Conservation (phyloP, 2,888 invertebrate genomes). For the Volucella inanis region DNA sequence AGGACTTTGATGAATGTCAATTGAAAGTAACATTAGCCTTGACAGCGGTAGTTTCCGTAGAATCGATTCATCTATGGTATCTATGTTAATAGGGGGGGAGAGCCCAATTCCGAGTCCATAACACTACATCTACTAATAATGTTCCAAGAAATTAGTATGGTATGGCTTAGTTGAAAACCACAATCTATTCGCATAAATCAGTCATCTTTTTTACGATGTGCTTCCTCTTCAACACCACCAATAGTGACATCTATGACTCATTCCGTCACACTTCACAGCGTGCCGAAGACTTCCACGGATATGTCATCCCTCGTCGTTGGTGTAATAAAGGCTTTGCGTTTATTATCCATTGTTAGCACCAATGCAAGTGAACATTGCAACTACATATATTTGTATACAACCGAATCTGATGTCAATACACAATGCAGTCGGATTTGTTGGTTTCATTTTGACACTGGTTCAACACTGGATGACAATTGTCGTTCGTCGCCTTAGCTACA, state of each 20-base stretch:
- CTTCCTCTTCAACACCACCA: background rate
- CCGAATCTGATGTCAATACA: background rate
- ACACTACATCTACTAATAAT: background rate
- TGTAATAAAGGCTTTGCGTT: conserved; percentile 29
- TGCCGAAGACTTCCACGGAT: conserved; percentile 19
- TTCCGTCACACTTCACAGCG: conserved; percentile 26
- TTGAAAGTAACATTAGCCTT: conserved; percentile 4
- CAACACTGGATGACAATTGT: conserved; percentile 62
- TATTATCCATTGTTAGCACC: conserved; percentile 50
- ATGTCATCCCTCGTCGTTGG: conserved; percentile 38
- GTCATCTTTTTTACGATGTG: conserved; percentile 2
- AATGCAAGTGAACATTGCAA: background rate
- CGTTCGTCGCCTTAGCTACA: conserved; percentile 38
- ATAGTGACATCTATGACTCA: conserved; percentile 40
- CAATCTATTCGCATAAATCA: conserved; percentile 9
- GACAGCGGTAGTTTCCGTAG: background rate
- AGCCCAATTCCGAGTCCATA: background rate
- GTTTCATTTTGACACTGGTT: conserved; percentile 63
- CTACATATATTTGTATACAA: background rate
- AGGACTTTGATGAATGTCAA: conserved; percentile 8
- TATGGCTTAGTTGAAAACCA: conserved; percentile 8
- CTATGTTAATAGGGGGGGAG: background rate
- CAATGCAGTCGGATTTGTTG: conserved; percentile 41
- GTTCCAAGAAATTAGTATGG: background rate
- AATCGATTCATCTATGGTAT: background rate